Conservation (phyloP, 2,113 vertebrate species). For the Pachyramphus minor region DNA sequence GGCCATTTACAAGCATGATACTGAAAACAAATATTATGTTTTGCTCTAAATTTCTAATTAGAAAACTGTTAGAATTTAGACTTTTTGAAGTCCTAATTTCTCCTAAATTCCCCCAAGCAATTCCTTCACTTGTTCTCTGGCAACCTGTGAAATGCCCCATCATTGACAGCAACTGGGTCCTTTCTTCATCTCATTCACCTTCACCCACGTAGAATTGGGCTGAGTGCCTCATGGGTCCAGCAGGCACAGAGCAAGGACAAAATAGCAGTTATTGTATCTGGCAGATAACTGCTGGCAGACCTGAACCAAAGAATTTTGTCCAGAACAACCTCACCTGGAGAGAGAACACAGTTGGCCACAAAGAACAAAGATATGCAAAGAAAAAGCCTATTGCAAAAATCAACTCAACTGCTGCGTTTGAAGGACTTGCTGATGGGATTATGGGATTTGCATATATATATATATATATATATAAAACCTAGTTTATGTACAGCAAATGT, state of each 20-base stretch:
- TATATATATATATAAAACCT: background rate
- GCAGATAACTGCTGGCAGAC: background rate
- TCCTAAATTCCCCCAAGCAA: background rate
- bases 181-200: background rate
- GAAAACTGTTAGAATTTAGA: background rate
- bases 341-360: background rate
- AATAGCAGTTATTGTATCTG: background rate
- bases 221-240: fast-evolving
- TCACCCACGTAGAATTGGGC: background rate
- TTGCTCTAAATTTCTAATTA: background rate
- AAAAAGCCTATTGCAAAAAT: background rate
- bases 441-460: background rate
- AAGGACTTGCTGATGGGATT: background rate
- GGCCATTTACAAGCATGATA: background rate
- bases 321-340: background rate
- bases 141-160: background rate
- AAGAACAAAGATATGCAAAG: background rate
- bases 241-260: background rate
- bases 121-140: background rate
- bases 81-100: background rate
- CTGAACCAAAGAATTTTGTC: background rate
- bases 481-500: background rate
- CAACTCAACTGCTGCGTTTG: background rate
- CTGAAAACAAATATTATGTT: background rate
- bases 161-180: background rate